Evolutionary conservation across 2,113 vertebrate species (phyloP), one percentile per base, ranked within the genome.

Genomic region (Taxidea taxus): DNA sequence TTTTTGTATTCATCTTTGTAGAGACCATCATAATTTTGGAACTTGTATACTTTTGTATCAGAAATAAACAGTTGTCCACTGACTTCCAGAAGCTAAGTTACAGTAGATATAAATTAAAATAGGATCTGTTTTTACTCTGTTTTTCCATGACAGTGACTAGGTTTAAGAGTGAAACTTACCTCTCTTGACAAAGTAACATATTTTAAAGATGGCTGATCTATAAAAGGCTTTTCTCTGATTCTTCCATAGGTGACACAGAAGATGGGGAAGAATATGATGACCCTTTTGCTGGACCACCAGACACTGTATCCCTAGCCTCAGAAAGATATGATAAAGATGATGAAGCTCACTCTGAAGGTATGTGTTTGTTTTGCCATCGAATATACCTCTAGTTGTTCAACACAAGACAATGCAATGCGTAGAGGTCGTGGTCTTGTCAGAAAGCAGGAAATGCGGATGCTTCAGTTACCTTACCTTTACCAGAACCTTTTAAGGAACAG

Each of bases 281-380:
- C 25, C 97, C 97, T 64, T 99, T 98, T 92, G n/a, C 97, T 99
- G 98, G 97, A 42, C 98, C 99, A 98, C 98, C 98, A n/a, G 99
- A 99, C 11, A 99, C 98, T 7, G 64, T 97, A 70, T 99, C 99
- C 0, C 87, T 99, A 98, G 98, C 99, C 51, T 99, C 99, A 0
- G 99, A 99, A 92, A 99, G 99, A 51, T 98, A 88, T 0, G 99
- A 99, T 98, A 99, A 99, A 97, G 99, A 99, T 25, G 99, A 99
- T 4, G 99, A 99, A 51, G 87, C 90, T 1, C 96, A 97, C 11
- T 98, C 98, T 77, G 99, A 99, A 95, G 99, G 99, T 99, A 99
- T 74, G 99, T 98, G 97, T n/a, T n/a, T 86, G 66, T 77, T 98
- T 98, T 97, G 91, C 87, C 86, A 68, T 90, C 78, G n/a, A 94